These are phyloP conservation scores for Alentia gelatinosa DNA, from an alignment of 2,888 invertebrate genomes.

Conservation along the genomic window DNA sequence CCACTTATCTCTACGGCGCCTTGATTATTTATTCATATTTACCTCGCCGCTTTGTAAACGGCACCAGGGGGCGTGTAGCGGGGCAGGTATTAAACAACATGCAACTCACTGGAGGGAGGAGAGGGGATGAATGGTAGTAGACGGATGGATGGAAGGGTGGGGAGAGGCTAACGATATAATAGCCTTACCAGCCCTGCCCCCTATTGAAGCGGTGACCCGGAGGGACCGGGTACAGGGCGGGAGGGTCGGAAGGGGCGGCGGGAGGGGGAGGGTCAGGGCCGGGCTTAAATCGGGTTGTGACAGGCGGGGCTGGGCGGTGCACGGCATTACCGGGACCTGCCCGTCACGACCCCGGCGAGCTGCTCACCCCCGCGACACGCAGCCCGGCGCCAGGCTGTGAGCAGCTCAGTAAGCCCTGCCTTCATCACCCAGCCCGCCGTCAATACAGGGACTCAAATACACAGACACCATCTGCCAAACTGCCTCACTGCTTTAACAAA, in stretches of 20 bases:
- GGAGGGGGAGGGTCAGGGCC: background rate
- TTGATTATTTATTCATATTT: constrained; percentile 54
- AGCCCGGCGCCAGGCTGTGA: background rate
- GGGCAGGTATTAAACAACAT: constrained; percentile 48
- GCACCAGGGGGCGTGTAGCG: background rate
- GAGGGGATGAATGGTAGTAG: background rate
- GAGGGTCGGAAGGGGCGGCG: background rate
- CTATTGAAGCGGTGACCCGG: background rate
- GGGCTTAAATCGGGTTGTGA: background rate
- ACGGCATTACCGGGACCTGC: background rate
- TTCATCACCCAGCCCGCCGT: background rate
- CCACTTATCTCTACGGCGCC: constrained; percentile 31
- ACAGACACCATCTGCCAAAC: no score
- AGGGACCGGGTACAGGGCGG: background rate
- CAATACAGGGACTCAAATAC: no score
- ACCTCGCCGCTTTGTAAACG: constrained; percentile 27
- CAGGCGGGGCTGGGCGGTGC: background rate
- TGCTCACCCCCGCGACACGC: background rate
- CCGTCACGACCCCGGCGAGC: background rate
- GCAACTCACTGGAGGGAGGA: background rate
- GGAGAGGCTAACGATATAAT: constrained; percentile 32
- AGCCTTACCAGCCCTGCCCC: background rate
- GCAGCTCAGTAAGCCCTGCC: background rate
- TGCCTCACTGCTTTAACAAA: no score
- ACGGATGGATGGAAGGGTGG: background rate